phyloP scores from a whole-genome alignment of 2,113 vertebrate genomes.

The Gallinago jamesoni region DNA sequence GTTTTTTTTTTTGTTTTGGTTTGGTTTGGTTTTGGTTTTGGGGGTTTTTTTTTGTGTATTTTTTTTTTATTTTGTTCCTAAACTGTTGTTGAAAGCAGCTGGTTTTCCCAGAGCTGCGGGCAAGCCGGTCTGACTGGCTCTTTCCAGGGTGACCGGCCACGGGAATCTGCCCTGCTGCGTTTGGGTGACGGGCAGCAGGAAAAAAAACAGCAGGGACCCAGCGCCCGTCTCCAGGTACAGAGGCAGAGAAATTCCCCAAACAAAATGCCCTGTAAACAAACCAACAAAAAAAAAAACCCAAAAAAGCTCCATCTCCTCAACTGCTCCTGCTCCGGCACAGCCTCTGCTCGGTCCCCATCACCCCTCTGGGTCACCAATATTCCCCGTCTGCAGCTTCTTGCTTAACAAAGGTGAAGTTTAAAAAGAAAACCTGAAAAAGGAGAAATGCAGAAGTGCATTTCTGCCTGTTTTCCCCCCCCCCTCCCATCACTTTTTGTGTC shows the following conservation, averaged over 20 bases:
- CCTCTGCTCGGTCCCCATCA: not conserved
- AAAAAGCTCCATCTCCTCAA: not conserved
- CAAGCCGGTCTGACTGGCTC: conserved; percentile 51
- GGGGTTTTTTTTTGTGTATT: not conserved
- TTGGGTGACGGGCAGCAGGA: not conserved
- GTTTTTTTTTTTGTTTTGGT: not conserved
- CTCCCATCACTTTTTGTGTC: not conserved
- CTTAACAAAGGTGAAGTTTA: not conserved
- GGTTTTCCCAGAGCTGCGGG: not conserved
- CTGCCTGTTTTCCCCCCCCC: not conserved
- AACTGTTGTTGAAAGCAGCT: not conserved
- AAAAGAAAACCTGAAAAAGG: not conserved
- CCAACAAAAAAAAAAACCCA: too few relatives aligned
- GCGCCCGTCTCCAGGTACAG: fast-evolving
- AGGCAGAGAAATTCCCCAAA: not conserved
- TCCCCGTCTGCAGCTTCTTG: not conserved
- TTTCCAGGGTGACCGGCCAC: not conserved
- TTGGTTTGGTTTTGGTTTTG: too few relatives aligned
- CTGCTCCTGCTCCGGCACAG: not conserved
- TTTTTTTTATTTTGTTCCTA: not conserved
- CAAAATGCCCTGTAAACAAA: not conserved
- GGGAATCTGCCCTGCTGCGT: not conserved
- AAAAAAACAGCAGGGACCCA: not conserved
- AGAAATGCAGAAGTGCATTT: not conserved
- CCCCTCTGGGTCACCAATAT: not conserved